Percentiles rank a stretch among this genome's conserved stretches.
Evolutionary conservation across 1,140 invertebrate species (phyloP).

Genomic region (Parasteatoda tepidariorum): DNA sequence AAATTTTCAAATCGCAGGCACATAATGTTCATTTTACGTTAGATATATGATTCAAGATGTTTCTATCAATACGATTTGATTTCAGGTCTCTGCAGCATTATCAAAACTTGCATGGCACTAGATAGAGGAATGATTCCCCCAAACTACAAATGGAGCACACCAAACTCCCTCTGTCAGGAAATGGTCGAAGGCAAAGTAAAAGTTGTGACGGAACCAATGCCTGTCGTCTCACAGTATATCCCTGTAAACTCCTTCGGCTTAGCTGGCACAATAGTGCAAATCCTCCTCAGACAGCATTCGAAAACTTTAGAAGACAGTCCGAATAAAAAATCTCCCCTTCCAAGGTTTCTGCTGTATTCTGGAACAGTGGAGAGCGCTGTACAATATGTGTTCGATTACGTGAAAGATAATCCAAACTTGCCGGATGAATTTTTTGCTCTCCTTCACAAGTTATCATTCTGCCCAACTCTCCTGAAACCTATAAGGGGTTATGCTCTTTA

Average conservation of each 20-base stretch:
- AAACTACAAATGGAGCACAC: conserved; percentile 72
- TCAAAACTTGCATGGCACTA: conserved; percentile 71
- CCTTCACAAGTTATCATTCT: conserved; percentile 1
- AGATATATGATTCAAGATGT: no score
- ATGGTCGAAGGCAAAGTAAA: conserved; percentile 81
- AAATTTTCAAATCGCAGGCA: no score
- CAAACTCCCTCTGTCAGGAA: conserved; percentile 72
- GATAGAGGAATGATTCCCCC: conserved; percentile 71
- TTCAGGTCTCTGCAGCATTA: conserved; percentile 68
- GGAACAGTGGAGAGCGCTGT: conserved; percentile 71
- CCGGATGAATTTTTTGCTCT: conserved; percentile 4
- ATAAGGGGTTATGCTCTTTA: neutral
- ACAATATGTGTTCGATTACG: conserved; percentile 66
- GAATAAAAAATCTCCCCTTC: neutral
- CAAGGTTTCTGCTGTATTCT: conserved; percentile 68
- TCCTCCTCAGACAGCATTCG: conserved; percentile 79
- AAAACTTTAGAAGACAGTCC: neutral
- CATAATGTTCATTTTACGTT: no score
- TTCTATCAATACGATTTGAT: no score
- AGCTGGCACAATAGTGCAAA: conserved; percentile 95
- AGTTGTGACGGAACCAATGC: conserved; percentile 67
- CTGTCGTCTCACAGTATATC: conserved; percentile 86
- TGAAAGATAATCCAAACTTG: conserved; percentile 65
- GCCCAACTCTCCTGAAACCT: neutral
- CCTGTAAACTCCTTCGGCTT: conserved; percentile 97